These are phyloP conservation scores for Mamestra configurata DNA, from an alignment of 1,140 invertebrate species.

Conservation along the genomic window DNA sequence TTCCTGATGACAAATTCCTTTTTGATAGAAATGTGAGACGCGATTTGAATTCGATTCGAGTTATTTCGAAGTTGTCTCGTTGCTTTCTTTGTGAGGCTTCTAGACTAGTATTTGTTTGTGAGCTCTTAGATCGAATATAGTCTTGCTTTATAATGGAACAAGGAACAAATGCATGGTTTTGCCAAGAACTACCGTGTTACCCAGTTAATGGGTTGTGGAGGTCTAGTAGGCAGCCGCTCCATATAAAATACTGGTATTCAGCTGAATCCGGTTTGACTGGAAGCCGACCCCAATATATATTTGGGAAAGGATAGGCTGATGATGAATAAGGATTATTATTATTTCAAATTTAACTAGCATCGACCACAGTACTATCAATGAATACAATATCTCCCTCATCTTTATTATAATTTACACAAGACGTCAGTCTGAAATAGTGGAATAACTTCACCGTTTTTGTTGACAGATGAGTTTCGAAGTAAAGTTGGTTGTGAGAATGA, in stretches of 20 bases:
- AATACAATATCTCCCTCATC: too few relatives aligned
- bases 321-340: too few relatives aligned
- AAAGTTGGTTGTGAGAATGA: conserved; percentile 97
- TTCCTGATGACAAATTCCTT: conserved; percentile 46
- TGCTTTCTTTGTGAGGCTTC: conserved; percentile 8
- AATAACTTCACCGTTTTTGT: background rate
- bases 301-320: too few relatives aligned
- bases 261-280: too few relatives aligned
- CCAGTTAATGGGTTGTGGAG: too few relatives aligned
- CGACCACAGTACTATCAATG: too few relatives aligned
- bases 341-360: too few relatives aligned
- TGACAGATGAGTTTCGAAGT: conserved; percentile 96
- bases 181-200: too few relatives aligned
- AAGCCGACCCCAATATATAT: too few relatives aligned
- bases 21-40: conserved; percentile 48
- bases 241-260: too few relatives aligned
- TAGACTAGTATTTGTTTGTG: conserved; percentile 11
- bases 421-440: background rate
- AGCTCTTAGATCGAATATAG: conserved; percentile 2
- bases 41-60: conserved; percentile 48
- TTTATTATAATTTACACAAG: too few relatives aligned
- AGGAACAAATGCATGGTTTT: background rate
- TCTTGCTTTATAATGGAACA: background rate
- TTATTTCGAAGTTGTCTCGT: conserved; percentile 31
- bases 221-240: too few relatives aligned